Base-by-base conservation (phyloP, 2,113 vertebrate genomes). In the Misgurnus mizolepis region DNA sequence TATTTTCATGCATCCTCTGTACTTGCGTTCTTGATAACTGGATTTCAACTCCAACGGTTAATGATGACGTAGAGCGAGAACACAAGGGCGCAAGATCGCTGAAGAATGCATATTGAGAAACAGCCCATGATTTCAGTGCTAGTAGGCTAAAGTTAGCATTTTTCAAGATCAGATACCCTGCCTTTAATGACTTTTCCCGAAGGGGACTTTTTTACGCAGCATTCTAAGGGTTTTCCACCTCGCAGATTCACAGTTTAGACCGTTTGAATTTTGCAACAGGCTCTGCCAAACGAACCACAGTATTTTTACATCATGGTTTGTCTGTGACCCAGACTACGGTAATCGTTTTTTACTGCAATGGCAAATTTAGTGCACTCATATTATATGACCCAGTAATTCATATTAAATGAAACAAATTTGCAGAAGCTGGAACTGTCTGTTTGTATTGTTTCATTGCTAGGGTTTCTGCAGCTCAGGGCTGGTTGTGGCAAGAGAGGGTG, bases 391-490 rank as follows among this genome's bases (percentile, higher is more conserved):
- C 64, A 43, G 43, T 64, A 17, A 39, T 76, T 62, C 11, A 61
- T 62, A 15, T 61, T 50, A 50, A 76, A 76, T 64, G 6, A 76
- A 76, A 76, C 73, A 49, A 72, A 43, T 64, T 64, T 7, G 12
- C 22, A 49, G 18, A 75, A 34, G 72, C 60, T 76, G 43, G 40
- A 49, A 49, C 58, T n/a, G 11, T 76, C 41, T 22, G 49, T n/a
- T n/a, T 58, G 17, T 17, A 58, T 58, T 64, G 41, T 47, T 49
- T 64, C 43, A 17, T 41, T 72, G 50, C 69, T 15, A n/a, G 8
- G 34, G 27, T n/a, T 40, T 39, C 22, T 56, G 4, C 1, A 56
- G 55, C 10, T 61, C 7, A 27, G 11, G 4, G 10, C 22, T 64
- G 61, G 12, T 22, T 27, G 5, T 34, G 73, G 18, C 18, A 9